A percentile compares a stretch with the other conserved stretches of the same genome.
phyloP scores from a whole-genome alignment of 2,797 vertebrate genomes.

The Propithecus deckenii region DNA sequence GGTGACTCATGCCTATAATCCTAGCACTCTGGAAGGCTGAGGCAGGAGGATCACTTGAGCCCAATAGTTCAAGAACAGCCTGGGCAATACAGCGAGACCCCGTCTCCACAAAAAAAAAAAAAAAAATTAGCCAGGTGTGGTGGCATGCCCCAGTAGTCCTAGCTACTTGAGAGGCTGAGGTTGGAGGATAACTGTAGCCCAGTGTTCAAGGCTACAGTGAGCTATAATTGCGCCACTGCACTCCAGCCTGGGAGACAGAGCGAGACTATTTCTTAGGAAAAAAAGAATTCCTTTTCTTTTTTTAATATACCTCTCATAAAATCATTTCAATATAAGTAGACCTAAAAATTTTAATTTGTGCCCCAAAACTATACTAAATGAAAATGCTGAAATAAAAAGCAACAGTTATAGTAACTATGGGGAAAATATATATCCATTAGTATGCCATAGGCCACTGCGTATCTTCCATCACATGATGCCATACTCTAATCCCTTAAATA shows the following conservation, averaged over 20 bases:
- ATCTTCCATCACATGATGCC: not conserved
- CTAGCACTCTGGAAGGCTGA: not conserved
- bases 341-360: not conserved
- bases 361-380: not conserved
- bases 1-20: not conserved
- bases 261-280: not conserved
- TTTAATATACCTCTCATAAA: not conserved
- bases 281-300: constrained; percentile 31
- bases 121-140: not conserved
- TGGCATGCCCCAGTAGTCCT: not conserved
- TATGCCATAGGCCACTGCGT: not conserved
- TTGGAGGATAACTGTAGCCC: not conserved
- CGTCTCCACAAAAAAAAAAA: not conserved
- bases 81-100: not conserved
- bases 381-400: constrained; percentile 29
- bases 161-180: not conserved
- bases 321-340: not conserved
- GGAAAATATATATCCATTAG: not conserved
- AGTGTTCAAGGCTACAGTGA: not conserved
- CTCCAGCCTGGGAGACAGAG: not conserved
- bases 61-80: not conserved
- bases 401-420: not conserved
- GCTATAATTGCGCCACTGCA: not conserved
- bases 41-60: not conserved
- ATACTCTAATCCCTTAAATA: not conserved